These are phyloP conservation scores for Nomada flava DNA, from an alignment of 2,888 invertebrate species.

Conservation along the genomic window DNA sequence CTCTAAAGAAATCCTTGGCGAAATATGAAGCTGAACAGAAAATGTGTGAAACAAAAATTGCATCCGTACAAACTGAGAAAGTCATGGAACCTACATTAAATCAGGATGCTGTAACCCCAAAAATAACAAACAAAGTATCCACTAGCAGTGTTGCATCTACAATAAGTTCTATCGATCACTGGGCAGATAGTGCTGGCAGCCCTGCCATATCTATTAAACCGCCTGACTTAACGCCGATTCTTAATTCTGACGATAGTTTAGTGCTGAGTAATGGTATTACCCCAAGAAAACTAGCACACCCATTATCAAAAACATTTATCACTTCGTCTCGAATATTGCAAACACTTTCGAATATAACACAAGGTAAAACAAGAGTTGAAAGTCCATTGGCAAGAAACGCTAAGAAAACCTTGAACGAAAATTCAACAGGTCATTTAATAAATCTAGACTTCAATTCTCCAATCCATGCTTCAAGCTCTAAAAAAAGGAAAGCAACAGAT, in stretches of 20 bases:
- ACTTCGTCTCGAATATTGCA: slow-evolving; percentile 81
- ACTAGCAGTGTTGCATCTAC: slow-evolving; percentile 73
- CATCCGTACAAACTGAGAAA: slow-evolving; percentile 76
- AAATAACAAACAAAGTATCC: slow-evolving; percentile 58
- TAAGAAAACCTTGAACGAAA: slow-evolving; percentile 53
- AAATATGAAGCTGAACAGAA: slow-evolving; percentile 58
- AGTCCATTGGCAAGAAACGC: slow-evolving; percentile 51
- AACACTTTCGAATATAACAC: slow-evolving; percentile 80
- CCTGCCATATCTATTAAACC: slow-evolving; percentile 76
- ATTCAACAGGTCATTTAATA: slow-evolving; percentile 12
- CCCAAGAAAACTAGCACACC: slow-evolving; percentile 59
- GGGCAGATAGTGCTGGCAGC: slow-evolving; percentile 78
- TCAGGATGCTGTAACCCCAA: slow-evolving; percentile 23
- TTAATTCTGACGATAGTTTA: slow-evolving; percentile 77
- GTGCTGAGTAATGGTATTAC: slow-evolving; percentile 55
- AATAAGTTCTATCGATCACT: slow-evolving; percentile 76
- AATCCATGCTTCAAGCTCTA: slow-evolving; percentile 62
- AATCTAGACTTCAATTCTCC: slow-evolving; percentile 48
- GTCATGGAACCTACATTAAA: slow-evolving; percentile 34
- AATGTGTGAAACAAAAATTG: slow-evolving; percentile 65
- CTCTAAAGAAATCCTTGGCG: slow-evolving; percentile 64
- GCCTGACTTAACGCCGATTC: slow-evolving; percentile 72
- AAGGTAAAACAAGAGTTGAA: slow-evolving; percentile 70
- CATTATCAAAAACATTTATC: slow-evolving; percentile 77
- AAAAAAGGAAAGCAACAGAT: slow-evolving; percentile 80